Evolutionary conservation across 2,888 invertebrate genomes (phyloP), one percentile per base, ranked within the genome.

Genomic region (Mimas tiliae): DNA sequence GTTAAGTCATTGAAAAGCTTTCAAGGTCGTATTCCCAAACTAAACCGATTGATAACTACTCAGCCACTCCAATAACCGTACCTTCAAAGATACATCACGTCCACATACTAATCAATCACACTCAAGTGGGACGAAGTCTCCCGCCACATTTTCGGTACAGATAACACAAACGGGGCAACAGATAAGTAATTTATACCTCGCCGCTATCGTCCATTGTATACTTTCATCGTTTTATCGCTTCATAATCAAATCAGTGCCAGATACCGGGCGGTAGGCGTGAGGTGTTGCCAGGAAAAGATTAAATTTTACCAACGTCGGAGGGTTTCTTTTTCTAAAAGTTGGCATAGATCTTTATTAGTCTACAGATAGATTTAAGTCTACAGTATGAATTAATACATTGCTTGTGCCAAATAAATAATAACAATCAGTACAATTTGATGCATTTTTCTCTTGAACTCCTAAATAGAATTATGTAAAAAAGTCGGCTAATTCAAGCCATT

Each of bases 181-280:
- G 88, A 89, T 88, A 89, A 87, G 74, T 78, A 78, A 80, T 82
- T 80, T 81, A 81, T 79, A 82, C 71, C 76, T 58, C 62, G 62
- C 47, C 75, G 72, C 79, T 89, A 89, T 89, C 89, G 86, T 84
- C 47, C 85, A 77, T 83, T 89, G 85, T 87, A 79, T 86, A 84
- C 86, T 87, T 87, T 86, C 85, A 80, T 77, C 77, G 69, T 72
- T 68, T 83, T 88, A 88, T 88, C 88, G 69, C 66, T 53, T 58
- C 42, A 19, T 58, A 58, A 80, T 84, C 79, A 88, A 89, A 90
- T 89, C 90, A 87, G 86, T 84, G 83, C 77, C 55, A 51, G 58
- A 62, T 62, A 62, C 62, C 6, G 16, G 62, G 38, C 47, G 34
- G 65, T 62, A 50, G 62, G 62, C 65, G 65, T 62, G 27, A 55